Evolutionary conservation across 2,797 vertebrate genomes (phyloP), one percentile per base, ranked within the genome.

Genomic region (Ataeniobius toweri): DNA sequence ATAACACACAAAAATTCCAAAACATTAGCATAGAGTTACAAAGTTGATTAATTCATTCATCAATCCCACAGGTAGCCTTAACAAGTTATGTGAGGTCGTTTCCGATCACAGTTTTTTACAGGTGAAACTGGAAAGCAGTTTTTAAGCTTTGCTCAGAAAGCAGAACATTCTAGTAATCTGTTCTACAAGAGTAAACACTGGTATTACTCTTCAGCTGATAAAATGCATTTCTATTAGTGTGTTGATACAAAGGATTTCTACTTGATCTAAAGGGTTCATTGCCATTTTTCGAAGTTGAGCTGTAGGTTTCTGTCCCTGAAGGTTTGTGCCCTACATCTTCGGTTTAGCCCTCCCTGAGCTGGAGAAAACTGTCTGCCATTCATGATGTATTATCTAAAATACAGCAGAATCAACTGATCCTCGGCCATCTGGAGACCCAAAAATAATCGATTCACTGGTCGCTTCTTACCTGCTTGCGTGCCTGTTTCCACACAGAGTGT

Each of bases 381-480:
- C 8, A 41, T 41, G 3, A 65, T 41, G 36, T 24, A 41, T 3
- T 3, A 24, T 24, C 22, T 67, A 10, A 39, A 22, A 67, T 41
- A 12, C 22, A 22, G 36, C 41, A 41, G 9, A 36, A 67, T 39
- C 63, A 41, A 24, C 65, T 24, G 65, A 4, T 44, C 39, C 65
- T n/a, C 0, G 20, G 20, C 41, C 5, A 24, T 39, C 18, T 41
- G 18, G 10, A 68, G 65, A 44, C 9, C 39, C 39, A 36, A 14
- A 79, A 50, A 22, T 59, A 20, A 5, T 16, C 20, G 18, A 0
- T 20, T 76, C 3, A 22, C 18, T 31, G 48, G 53, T 50, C 6
- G 8, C 6, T 31, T 74, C 85, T 87, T 79, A 94, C 94, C 88
- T 93, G 87, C 50, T 87, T 85, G 18, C 82, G 67, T 0, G 18